phyloP scores from a whole-genome alignment of 2,113 vertebrate species.

The Perognathus longimembris region DNA sequence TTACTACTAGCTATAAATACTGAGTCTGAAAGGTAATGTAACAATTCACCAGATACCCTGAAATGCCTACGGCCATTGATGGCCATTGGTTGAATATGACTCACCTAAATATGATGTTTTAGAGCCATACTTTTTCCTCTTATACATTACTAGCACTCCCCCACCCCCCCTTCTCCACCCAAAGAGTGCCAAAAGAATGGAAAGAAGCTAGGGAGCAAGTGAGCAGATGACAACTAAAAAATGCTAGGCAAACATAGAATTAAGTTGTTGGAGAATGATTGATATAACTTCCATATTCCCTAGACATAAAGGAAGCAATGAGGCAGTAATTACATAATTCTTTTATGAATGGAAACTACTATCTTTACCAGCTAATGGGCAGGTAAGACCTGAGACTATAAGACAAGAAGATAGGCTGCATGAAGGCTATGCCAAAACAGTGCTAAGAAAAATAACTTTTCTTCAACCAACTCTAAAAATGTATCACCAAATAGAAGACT shows the following conservation, averaged over 20 bases:
- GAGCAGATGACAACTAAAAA: background rate
- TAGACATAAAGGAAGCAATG: background rate
- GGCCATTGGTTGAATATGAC: too few species aligned
- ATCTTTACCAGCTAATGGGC: background rate
- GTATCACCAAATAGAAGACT: background rate
- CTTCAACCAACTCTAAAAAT: conserved; percentile 34
- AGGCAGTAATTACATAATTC: background rate
- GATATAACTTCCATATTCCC: background rate
- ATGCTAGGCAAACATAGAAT: background rate
- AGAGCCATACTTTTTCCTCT: background rate
- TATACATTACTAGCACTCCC: background rate
- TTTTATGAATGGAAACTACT: too few species aligned
- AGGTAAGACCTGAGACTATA: background rate
- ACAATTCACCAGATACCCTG: background rate
- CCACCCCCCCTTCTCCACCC: background rate
- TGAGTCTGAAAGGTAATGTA: background rate
- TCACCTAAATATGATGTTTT: too few species aligned
- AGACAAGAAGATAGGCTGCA: background rate
- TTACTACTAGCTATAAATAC: background rate
- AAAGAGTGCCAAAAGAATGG: background rate
- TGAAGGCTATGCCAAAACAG: background rate
- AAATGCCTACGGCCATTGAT: too few species aligned
- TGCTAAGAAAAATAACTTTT: conserved; percentile 43
- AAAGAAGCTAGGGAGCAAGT: background rate
- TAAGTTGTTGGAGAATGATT: background rate